Conservation (phyloP, 2,888 invertebrate species). For the Penaeus monodon region DNA sequence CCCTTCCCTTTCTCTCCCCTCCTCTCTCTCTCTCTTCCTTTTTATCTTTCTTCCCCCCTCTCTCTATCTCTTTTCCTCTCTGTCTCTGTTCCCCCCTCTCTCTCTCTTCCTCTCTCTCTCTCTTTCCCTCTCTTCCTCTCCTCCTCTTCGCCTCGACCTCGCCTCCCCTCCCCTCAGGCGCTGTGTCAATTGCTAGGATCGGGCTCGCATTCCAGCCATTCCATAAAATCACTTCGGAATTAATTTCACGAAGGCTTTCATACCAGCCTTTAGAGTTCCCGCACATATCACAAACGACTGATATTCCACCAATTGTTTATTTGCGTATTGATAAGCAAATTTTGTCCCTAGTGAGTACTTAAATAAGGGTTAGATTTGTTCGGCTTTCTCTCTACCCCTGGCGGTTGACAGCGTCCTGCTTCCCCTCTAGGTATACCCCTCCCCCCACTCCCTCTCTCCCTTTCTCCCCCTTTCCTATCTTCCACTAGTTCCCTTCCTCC, state of each 20-base stretch:
- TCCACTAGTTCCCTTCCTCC: neutral
- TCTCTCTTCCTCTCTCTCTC: conserved; percentile 19
- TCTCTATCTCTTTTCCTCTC: conserved; percentile 1
- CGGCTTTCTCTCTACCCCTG: conserved; percentile 1
- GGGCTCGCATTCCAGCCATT: conserved; percentile 31
- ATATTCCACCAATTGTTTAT: conserved; percentile 27
- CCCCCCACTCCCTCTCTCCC: too few relatives aligned
- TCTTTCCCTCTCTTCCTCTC: conserved; percentile 23
- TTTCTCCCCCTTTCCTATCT: too few relatives aligned
- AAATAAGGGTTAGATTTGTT: conserved; percentile 17
- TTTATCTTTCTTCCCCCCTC: neutral
- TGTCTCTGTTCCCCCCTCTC: conserved; percentile 10
- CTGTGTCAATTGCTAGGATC: neutral
- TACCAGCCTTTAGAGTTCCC: conserved; percentile 19
- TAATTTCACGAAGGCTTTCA: conserved; percentile 35
- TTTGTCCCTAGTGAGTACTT: neutral
- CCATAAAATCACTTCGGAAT: conserved; percentile 44
- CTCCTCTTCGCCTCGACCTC: neutral
- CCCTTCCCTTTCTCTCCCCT: conserved; percentile 14
- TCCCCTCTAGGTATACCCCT: too few relatives aligned
- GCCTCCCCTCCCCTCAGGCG: too few relatives aligned
- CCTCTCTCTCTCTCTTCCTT: neutral
- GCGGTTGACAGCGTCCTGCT: neutral
- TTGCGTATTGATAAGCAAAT: conserved; percentile 7
- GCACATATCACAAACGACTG: conserved; percentile 5